Percentiles rank a stretch among this genome's conserved stretches.
These are phyloP conservation scores for Heteromormyrus szaboi DNA, from an alignment of 2,797 vertebrate genomes.

Conservation along the genomic window DNA sequence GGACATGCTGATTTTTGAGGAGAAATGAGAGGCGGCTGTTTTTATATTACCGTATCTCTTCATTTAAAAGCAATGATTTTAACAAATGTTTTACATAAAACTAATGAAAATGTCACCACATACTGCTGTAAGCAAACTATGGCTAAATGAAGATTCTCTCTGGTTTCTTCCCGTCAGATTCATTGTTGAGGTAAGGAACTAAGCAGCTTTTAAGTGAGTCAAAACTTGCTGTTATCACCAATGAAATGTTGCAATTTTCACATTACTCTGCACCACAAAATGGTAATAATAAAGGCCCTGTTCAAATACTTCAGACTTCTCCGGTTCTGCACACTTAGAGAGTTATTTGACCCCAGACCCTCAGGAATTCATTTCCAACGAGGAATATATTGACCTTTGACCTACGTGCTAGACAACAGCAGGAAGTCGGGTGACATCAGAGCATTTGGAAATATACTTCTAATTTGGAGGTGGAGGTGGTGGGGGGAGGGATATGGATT, in stretches of 20 bases:
- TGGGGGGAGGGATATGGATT: neutral
- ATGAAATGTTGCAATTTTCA: neutral
- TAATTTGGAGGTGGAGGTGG: constrained; percentile 3
- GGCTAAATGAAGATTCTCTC: neutral
- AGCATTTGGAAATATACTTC: constrained; percentile 22
- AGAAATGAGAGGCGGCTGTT: neutral
- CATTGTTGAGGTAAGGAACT: neutral
- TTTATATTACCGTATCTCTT: neutral
- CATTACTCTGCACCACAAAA: neutral
- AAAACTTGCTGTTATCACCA: neutral
- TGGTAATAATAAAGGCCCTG: neutral
- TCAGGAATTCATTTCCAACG: constrained; percentile 45
- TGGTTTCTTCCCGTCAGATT: neutral
- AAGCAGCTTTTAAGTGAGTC: neutral
- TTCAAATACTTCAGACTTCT: constrained; percentile 4
- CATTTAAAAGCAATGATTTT: neutral
- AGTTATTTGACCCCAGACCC: constrained; percentile 23
- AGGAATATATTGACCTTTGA: constrained; percentile 52
- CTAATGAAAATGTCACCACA: neutral
- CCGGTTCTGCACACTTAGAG: constrained; percentile 38
- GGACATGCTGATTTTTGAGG: neutral
- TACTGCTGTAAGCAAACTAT: neutral
- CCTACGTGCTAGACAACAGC: constrained; percentile 34
- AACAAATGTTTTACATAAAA: neutral
- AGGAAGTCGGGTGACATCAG: constrained; percentile 29